phyloP scores from a whole-genome alignment of 2,797 vertebrate species.

The Sylvia borin region DNA sequence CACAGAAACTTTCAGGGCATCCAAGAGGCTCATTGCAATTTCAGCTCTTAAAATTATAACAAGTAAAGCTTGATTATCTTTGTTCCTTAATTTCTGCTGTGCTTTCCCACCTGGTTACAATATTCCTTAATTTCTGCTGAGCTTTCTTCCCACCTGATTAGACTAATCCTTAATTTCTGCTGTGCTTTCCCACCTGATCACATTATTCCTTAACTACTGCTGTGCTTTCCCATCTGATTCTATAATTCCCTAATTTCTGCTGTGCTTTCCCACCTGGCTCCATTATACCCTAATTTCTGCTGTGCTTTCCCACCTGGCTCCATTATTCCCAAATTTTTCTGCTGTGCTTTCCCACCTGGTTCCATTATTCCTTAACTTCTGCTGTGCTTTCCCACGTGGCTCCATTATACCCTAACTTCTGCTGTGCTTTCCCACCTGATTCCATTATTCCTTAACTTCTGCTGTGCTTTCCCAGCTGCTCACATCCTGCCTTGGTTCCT shows the following conservation, averaged over 20 bases:
- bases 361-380: background rate
- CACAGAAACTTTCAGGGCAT: background rate
- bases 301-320: fast-evolving
- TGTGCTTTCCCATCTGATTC: background rate
- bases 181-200: fast-evolving
- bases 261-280: fast-evolving
- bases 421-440: too few species aligned
- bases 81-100: background rate
- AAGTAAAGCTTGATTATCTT: slow-evolving; percentile 24
- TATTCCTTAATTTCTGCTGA: background rate
- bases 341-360: background rate
- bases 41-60: background rate
- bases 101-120: background rate
- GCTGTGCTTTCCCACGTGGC: background rate
- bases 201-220: background rate
- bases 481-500: background rate
- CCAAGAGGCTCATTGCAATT: background rate
- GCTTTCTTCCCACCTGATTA: background rate
- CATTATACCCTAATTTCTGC: background rate
- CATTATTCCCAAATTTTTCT: background rate
- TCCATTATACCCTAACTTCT: fast-evolving
- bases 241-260: background rate
- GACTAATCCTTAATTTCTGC: background rate
- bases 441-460: background rate
- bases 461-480: background rate